Percentiles rank a stretch among this genome's conserved stretches.
Evolutionary conservation across 2,797 vertebrate genomes (phyloP).

Genomic region (Australoheros facetus): DNA sequence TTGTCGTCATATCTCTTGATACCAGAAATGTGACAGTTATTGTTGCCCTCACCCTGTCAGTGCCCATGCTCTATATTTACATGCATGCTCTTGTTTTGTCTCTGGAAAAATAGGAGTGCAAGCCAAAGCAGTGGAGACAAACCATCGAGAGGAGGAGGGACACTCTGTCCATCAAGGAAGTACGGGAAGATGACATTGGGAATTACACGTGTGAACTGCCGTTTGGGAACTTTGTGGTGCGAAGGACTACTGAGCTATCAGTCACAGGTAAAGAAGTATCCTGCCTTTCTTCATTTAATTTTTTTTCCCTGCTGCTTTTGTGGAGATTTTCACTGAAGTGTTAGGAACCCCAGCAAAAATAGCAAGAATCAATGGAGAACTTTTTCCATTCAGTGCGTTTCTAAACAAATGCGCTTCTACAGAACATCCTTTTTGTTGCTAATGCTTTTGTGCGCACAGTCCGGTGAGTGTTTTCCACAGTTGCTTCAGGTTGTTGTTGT

Average conservation of each 20-base stretch:
- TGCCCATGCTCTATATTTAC: slow-evolving; percentile 8
- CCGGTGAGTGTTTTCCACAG: slow-evolving; percentile 12
- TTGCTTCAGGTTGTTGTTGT: slow-evolving; percentile 7
- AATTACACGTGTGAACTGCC: slow-evolving; percentile 98
- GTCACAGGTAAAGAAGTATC: slow-evolving; percentile 90
- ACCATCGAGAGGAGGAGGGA: slow-evolving; percentile 90
- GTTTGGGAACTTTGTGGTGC: slow-evolving; percentile 94
- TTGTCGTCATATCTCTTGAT: neutral
- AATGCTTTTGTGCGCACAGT: neutral
- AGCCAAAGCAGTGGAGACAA: slow-evolving; percentile 91
- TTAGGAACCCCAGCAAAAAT: neutral
- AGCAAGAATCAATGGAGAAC: neutral
- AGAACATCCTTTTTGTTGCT: neutral
- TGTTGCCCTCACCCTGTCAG: neutral
- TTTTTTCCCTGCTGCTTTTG: neutral
- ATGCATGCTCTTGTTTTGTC: neutral
- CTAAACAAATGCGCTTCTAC: neutral
- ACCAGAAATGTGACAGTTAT: neutral
- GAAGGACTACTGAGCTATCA: slow-evolving; percentile 94
- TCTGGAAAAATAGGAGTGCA: slow-evolving; percentile 87
- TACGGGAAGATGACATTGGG: slow-evolving; percentile 97
- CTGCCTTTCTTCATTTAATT: neutral
- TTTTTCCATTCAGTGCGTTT: neutral
- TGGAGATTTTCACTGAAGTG: neutral
- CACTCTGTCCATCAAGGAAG: slow-evolving; percentile 90